phyloP scores from a whole-genome alignment of 2,888 invertebrate species.

The Campaea margaritaria region DNA sequence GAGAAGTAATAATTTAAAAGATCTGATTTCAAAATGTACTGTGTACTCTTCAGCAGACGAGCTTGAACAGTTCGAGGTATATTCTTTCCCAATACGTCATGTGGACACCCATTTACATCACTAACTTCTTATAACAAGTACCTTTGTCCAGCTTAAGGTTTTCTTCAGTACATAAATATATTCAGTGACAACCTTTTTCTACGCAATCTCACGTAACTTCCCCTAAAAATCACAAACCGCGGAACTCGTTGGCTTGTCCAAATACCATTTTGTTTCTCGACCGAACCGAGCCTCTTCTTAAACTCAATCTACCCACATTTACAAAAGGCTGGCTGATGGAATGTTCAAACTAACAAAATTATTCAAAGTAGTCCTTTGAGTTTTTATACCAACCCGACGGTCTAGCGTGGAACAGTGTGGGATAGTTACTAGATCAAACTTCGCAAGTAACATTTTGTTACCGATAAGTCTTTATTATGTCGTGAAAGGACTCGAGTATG shows the following conservation, averaged over 20 bases:
- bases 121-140: neutral
- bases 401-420: conserved; percentile 17
- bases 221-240: conserved; percentile 27
- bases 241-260: conserved; percentile 28
- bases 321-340: conserved; percentile 74
- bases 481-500: neutral
- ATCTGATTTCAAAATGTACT: too few relatives aligned
- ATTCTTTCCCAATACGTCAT: too few relatives aligned
- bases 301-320: conserved; percentile 75
- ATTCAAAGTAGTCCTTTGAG: conserved; percentile 75
- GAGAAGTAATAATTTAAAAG: too few relatives aligned
- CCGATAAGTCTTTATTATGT: neutral
- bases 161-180: neutral
- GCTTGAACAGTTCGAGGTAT: too few relatives aligned
- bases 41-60: too few relatives aligned
- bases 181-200: conserved; percentile 9
- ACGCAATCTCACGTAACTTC: conserved; percentile 26
- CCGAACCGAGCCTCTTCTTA: conserved; percentile 35
- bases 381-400: conserved; percentile 40
- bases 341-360: conserved; percentile 76
- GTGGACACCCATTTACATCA: neutral
- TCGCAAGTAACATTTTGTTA: neutral
- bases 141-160: neutral
- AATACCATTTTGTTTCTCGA: conserved; percentile 44
- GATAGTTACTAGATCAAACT: conserved; percentile 5